A percentile compares a stretch with the other conserved stretches of the same genome.
Conservation (phyloP, 2,888 invertebrate species). For the Ctena decussata region DNA sequence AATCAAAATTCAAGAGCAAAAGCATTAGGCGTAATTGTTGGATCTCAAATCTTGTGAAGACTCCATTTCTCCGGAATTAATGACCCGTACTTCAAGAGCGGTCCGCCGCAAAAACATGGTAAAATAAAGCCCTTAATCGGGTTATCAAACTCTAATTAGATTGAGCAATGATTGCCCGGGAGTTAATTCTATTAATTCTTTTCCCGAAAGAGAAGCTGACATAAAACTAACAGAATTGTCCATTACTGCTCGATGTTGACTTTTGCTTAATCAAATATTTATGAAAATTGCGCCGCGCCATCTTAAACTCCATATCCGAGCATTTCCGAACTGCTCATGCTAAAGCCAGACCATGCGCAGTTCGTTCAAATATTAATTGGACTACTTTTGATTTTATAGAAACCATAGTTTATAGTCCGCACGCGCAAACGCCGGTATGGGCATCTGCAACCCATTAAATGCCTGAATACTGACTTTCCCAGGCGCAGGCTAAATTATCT, state of each 20-base stretch:
- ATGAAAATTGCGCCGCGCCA: no score
- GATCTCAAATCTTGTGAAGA: not conserved
- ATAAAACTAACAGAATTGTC: constrained; percentile 8
- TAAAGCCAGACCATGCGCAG: no score
- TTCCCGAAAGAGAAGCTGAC: constrained; percentile 3
- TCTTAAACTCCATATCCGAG: no score
- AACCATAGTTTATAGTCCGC: no score
- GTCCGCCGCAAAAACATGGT: not conserved
- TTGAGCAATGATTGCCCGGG: constrained; percentile 63
- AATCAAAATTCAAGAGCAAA: not conserved
- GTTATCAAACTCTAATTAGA: constrained; percentile 68
- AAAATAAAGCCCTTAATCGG: constrained; percentile 54
- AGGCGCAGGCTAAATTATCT: no score
- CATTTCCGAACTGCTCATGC: no score
- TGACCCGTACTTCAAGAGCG: not conserved
- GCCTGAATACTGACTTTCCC: no score
- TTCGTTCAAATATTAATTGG: no score
- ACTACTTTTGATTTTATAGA: no score
- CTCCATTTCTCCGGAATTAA: not conserved
- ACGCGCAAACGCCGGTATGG: no score
- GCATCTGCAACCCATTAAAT: no score
- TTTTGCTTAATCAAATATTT: constrained; percentile 18
- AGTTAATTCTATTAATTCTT: constrained; percentile 44
- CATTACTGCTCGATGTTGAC: constrained; percentile 16
- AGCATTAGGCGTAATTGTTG: not conserved